phyloP scores from a whole-genome alignment of 2,888 invertebrate species.

The Julus scandinavius region DNA sequence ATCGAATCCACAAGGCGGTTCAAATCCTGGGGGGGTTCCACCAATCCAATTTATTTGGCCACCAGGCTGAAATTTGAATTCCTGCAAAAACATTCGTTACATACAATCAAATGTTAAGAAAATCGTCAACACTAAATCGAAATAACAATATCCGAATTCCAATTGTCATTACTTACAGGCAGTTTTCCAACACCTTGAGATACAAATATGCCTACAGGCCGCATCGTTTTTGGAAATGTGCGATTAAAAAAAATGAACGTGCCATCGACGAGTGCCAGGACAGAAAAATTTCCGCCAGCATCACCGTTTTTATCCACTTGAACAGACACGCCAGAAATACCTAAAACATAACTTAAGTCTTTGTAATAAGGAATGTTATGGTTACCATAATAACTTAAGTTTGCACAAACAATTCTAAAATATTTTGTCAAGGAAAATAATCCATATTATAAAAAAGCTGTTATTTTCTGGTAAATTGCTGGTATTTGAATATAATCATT shows the following conservation, averaged over 20 bases:
- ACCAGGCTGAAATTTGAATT: slow-evolving; percentile 57
- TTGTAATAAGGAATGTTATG: not conserved
- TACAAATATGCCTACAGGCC: slow-evolving; percentile 49
- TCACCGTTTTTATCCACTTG: slow-evolving; percentile 90
- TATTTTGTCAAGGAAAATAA: not conserved
- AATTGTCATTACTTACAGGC: slow-evolving; percentile 69
- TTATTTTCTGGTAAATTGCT: too few relatives aligned
- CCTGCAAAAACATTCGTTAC: slow-evolving; percentile 55
- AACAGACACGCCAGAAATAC: slow-evolving; percentile 93
- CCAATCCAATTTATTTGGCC: slow-evolving; percentile 79
- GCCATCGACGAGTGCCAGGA: slow-evolving; percentile 74
- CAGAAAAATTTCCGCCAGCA: slow-evolving; percentile 91
- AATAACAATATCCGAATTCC: not conserved
- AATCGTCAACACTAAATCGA: not conserved
- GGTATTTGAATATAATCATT: too few relatives aligned
- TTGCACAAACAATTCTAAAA: not conserved
- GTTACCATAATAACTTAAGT: not conserved
- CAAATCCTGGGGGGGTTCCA: slow-evolving; percentile 78
- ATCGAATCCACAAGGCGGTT: slow-evolving; percentile 86
- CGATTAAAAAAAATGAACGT: not conserved
- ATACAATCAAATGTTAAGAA: slow-evolving; percentile 39
- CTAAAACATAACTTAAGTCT: slow-evolving; percentile 68
- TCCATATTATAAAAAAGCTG: too few relatives aligned
- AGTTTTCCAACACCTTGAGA: slow-evolving; percentile 80
- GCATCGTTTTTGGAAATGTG: slow-evolving; percentile 22